Base-by-base conservation (phyloP, 2,797 vertebrate genomes). In the Clarias pachynema region DNA sequence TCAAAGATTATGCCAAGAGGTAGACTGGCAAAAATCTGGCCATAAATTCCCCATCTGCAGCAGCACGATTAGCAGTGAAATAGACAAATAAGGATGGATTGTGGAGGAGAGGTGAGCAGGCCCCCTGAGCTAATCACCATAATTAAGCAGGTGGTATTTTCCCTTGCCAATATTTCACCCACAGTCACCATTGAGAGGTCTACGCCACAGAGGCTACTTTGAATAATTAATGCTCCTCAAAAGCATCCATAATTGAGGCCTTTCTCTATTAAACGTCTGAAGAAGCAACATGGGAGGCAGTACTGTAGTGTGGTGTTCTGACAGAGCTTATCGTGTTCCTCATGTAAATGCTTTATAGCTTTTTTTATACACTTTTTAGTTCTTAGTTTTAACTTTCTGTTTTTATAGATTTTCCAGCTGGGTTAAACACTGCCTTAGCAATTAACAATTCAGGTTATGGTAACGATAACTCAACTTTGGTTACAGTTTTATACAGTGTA, bases 191-290 rank as follows among this genome's bases (percentile, higher is more conserved):
- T 79, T 68, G 82, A 66, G 86, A 84, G 86, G 89, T 92, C 91
- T 91, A 88, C 87, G 90, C 89, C 90, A 89, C 78, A 40, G 85
- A 89, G 91, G 89, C 88, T 89, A 84, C 89, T 93, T 93, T 95
- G 26, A 94, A 95, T 94, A 92, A 94, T 93, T 88, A 90, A 94
- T 88, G 85, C 85, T 89, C 84, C 82, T 89, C 6, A 81, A 86
- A 79, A 90, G 89, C 89, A 93, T 95, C 87, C 91, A 95, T 94
- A 93, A 95, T 94, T 92, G 74, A 95, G 85, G 72, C 9, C 44
- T 93, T 89, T 91, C 92, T 93, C 92, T 90, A 93, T 92, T 91
- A 91, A 94, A 93, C 89, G 88, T 92, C 90, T 92, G 88, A 88
- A 85, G 87, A 90, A 88, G 89, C 88, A 91, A 89, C 87, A 84